Conservation (phyloP, 2,888 invertebrate species). For the Acleris laterana region DNA sequence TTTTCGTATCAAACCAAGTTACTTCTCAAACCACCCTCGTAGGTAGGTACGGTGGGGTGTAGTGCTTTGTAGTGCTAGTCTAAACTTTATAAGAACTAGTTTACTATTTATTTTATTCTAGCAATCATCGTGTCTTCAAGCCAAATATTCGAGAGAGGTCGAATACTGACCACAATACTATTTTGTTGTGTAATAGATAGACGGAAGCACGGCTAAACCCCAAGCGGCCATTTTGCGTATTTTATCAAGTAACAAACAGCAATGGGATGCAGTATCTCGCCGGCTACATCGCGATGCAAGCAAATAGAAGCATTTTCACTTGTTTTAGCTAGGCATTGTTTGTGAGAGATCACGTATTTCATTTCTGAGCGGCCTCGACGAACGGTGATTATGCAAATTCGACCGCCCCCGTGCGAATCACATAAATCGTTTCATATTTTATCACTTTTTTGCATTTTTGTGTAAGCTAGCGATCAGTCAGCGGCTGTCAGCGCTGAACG, state of each 20-base stretch:
- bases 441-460: conserved; percentile 72
- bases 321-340: conserved; percentile 56
- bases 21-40: too few species aligned
- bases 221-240: conserved; percentile 13
- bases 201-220: conserved; percentile 20
- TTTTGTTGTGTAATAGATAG: conserved; percentile 26
- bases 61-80: too few species aligned
- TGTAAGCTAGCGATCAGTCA: conserved; percentile 70
- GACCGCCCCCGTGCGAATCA: conserved; percentile 63
- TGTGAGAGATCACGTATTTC: conserved; percentile 69
- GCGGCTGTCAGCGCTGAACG: conserved; percentile 54
- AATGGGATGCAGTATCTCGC: conserved; percentile 25
- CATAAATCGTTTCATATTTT: conserved; percentile 79
- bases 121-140: too few species aligned
- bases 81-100: too few species aligned
- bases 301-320: conserved; percentile 41
- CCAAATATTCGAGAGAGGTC: too few species aligned
- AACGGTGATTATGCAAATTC: conserved; percentile 76
- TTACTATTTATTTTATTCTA: too few species aligned
- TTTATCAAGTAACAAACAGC: conserved; percentile 34
- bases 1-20: too few species aligned
- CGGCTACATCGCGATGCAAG: conserved; percentile 15
- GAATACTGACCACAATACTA: not conserved
- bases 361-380: conserved; percentile 59
- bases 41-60: too few species aligned